Conservation (phyloP, 1,140 invertebrate species). For the Drosophila murphyi region DNA sequence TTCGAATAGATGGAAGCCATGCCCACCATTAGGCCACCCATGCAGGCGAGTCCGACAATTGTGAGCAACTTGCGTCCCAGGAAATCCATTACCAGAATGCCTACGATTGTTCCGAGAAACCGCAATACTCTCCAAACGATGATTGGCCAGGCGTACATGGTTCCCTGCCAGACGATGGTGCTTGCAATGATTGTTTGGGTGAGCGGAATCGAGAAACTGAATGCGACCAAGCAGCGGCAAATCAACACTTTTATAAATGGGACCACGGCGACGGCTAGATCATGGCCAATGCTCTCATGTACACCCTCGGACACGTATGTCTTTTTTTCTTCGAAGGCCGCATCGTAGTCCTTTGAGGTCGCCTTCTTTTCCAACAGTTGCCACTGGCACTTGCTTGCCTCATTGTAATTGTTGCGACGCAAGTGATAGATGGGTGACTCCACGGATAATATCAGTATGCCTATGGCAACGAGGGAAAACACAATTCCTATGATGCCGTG, state of each 20-base stretch:
- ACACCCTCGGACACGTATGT: constrained; percentile 56
- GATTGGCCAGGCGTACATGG: constrained; percentile 45
- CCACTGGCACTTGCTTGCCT: constrained; percentile 40
- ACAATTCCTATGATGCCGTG: constrained; percentile 56
- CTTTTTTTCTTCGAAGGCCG: constrained; percentile 38
- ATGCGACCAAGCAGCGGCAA: constrained; percentile 64
- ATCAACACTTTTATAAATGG: constrained; percentile 62
- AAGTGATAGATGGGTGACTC: constrained; percentile 65
- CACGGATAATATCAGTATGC: constrained; percentile 22
- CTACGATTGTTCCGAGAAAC: constrained; percentile 39
- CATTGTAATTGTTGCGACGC: constrained; percentile 35
- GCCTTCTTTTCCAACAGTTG: constrained; percentile 18
- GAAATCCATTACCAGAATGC: constrained; percentile 45
- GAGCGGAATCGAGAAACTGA: constrained; percentile 66
- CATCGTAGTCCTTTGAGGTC: constrained; percentile 4
- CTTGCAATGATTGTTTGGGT: constrained; percentile 43
- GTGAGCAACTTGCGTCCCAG: constrained; percentile 61
- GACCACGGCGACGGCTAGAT: constrained; percentile 32
- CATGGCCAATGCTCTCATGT: constrained; percentile 24
- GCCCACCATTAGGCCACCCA: constrained; percentile 61
- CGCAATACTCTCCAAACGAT: constrained; percentile 54
- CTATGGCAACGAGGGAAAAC: constrained; percentile 29
- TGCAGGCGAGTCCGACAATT: constrained; percentile 53
- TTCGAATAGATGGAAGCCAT: constrained; percentile 56
- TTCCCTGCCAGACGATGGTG: constrained; percentile 15